Evolutionary conservation across 2,888 invertebrate genomes (phyloP).

Genomic region (Cheilosia urbana): DNA sequence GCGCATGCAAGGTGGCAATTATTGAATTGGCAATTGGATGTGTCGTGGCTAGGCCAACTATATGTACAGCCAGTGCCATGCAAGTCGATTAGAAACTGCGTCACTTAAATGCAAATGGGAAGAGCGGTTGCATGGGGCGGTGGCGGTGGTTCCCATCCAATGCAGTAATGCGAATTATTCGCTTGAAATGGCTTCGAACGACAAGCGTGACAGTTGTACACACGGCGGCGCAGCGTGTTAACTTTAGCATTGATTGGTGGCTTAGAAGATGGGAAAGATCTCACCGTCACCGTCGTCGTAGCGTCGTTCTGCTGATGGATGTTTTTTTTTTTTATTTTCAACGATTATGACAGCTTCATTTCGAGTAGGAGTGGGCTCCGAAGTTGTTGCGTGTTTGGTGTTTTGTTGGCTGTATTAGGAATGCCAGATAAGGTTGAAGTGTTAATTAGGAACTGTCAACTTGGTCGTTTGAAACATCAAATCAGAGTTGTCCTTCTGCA

Average conservation of each 20-base stretch:
- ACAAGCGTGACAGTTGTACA: constrained; percentile 66
- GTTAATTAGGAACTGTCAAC: constrained; percentile 66
- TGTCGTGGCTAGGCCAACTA: constrained; percentile 53
- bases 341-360: constrained; percentile 43
- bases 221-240: not conserved
- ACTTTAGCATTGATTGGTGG: constrained; percentile 27
- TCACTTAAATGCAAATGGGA: constrained; percentile 71
- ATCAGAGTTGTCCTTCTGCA: not conserved
- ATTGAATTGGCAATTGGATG: constrained; percentile 68
- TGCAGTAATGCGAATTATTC: constrained; percentile 62
- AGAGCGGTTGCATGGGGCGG: constrained; percentile 17
- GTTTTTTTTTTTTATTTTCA: not conserved
- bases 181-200: constrained; percentile 65
- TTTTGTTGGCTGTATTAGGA: constrained; percentile 5
- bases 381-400: constrained; percentile 43
- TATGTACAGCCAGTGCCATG: constrained; percentile 23
- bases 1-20: constrained; percentile 70
- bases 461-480: constrained; percentile 36
- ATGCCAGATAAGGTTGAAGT: constrained; percentile 29
- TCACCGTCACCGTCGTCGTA: constrained; percentile 49
- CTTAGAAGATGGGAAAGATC: constrained; percentile 54
- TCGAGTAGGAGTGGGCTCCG: constrained; percentile 18
- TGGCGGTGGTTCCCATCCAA: constrained; percentile 52
- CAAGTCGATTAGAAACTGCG: constrained; percentile 72
- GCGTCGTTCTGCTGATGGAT: too few species aligned